Percentiles rank a stretch among this genome's conserved stretches.
phyloP scores from a whole-genome alignment of 2,113 vertebrate species.

The Oryzias celebensis region DNA sequence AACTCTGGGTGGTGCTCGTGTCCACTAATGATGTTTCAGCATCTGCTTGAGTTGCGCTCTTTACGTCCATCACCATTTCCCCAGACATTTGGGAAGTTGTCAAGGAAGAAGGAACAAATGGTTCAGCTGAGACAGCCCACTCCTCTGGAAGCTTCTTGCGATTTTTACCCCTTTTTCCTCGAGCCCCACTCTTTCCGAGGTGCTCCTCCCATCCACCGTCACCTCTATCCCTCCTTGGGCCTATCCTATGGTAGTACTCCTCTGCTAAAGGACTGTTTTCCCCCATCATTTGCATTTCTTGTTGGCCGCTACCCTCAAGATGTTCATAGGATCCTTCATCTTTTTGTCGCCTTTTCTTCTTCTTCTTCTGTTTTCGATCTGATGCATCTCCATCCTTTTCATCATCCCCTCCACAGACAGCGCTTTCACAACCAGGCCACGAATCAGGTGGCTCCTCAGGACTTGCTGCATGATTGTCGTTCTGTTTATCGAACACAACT shows the following conservation, averaged over 20 bases:
- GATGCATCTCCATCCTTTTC: constrained; percentile 67
- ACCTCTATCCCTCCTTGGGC: constrained; percentile 59
- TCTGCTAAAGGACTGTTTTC: constrained; percentile 55
- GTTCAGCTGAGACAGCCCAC: constrained; percentile 69
- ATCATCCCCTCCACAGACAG: constrained; percentile 55
- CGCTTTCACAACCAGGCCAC: constrained; percentile 59
- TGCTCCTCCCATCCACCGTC: constrained; percentile 74
- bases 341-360: constrained; percentile 77
- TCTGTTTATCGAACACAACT: constrained; percentile 72
- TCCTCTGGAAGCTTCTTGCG: constrained; percentile 80
- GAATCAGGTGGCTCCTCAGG: constrained; percentile 47
- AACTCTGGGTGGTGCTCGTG: constrained; percentile 19
- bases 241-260: constrained; percentile 52
- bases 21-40: constrained; percentile 26
- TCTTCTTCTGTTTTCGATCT: constrained; percentile 78
- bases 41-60: constrained; percentile 17
- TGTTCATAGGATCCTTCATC: constrained; percentile 66
- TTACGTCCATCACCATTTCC: constrained; percentile 42
- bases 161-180: constrained; percentile 74
- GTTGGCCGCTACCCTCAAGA: constrained; percentile 33
- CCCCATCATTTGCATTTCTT: constrained; percentile 45
- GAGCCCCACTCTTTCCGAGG: constrained; percentile 61
- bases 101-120: constrained; percentile 51
- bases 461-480: constrained; percentile 58
- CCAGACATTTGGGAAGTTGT: constrained; percentile 22